Conservation (phyloP, 2,113 vertebrate species). For the Otocyon megalotis region DNA sequence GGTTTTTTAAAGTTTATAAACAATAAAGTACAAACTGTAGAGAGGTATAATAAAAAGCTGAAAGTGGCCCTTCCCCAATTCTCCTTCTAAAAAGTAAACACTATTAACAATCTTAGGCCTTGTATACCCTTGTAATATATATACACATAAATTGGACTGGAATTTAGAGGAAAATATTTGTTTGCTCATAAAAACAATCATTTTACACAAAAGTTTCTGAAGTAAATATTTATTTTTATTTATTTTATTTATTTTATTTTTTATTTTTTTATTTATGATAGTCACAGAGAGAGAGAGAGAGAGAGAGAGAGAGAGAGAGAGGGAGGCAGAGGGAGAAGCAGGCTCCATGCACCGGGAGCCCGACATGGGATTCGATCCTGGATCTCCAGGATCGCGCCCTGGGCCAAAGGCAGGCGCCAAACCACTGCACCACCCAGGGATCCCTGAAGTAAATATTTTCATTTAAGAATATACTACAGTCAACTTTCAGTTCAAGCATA, state of each 20-base stretch:
- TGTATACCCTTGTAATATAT: background rate
- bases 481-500: background rate
- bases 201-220: background rate
- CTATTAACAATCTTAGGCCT: background rate
- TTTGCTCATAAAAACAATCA: conserved; percentile 17
- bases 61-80: background rate
- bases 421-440: no score
- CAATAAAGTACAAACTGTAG: background rate
- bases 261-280: no score
- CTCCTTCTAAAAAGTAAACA: background rate
- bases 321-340: no score
- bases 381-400: no score
- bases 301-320: no score
- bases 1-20: background rate
- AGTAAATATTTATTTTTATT: background rate
- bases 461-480: background rate
- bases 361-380: no score
- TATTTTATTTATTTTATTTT: no score
- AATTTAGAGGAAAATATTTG: background rate
- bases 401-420: no score
- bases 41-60: conserved; percentile 2
- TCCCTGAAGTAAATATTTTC: background rate
- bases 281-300: no score
- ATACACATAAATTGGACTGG: background rate
- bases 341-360: no score